Evolutionary conservation across 1,140 invertebrate genomes (phyloP).

Genomic region (Oscheius sp.): DNA sequence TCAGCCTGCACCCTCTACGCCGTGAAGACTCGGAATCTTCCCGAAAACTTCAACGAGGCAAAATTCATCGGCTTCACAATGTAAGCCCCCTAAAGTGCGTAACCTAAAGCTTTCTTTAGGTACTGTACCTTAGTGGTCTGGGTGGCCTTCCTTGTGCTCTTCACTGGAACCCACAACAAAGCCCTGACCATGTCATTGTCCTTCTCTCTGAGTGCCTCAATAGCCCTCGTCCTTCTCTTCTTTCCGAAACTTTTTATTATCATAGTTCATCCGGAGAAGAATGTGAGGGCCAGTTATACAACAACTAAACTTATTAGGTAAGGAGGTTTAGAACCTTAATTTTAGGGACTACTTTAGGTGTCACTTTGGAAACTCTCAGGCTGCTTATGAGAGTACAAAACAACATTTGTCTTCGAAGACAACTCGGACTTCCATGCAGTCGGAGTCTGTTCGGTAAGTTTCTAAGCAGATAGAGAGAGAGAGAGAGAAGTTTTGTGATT

Average conservation of each 20-base stretch:
- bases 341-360: slow-evolving; percentile 61
- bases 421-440: slow-evolving; percentile 61
- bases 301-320: slow-evolving; percentile 73
- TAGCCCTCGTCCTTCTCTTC: slow-evolving; percentile 76
- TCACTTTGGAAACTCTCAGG: slow-evolving; percentile 69
- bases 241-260: slow-evolving; percentile 79
- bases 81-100: slow-evolving; percentile 31
- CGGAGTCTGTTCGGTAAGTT: slow-evolving; percentile 20
- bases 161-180: slow-evolving; percentile 75
- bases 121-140: slow-evolving; percentile 84
- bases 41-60: slow-evolving; percentile 83
- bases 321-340: neutral
- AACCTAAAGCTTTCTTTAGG: slow-evolving; percentile 66
- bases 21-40: slow-evolving; percentile 79
- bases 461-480: too few relatives aligned
- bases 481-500: too few relatives aligned
- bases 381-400: slow-evolving; percentile 50
- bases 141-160: slow-evolving; percentile 82
- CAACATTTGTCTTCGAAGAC: slow-evolving; percentile 53
- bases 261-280: slow-evolving; percentile 73
- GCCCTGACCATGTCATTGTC: slow-evolving; percentile 68
- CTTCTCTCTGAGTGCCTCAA: slow-evolving; percentile 68
- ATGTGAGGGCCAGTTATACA: slow-evolving; percentile 75
- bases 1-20: slow-evolving; percentile 79
- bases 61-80: slow-evolving; percentile 77